These are phyloP conservation scores for Schizaphis graminum DNA, from an alignment of 2,888 invertebrate species.

Conservation along the genomic window DNA sequence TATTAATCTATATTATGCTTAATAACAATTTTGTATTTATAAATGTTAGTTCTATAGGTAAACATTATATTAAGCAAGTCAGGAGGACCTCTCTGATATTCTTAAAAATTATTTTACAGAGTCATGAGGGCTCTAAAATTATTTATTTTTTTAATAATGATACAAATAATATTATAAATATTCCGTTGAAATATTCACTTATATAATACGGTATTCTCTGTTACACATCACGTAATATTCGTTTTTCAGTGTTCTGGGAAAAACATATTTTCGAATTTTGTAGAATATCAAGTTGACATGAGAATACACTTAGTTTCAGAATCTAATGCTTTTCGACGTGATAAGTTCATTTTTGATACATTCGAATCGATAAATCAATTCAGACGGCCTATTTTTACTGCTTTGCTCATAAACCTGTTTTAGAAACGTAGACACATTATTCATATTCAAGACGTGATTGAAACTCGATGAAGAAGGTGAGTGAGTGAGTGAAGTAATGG, in stretches of 20 bases:
- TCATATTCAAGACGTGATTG: not conserved
- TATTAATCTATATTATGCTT: too few species aligned
- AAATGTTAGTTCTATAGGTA: not conserved
- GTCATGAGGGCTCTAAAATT: not conserved
- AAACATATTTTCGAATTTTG: not conserved
- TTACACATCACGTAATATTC: too few species aligned
- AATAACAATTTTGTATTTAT: too few species aligned
- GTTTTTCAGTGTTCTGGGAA: too few species aligned
- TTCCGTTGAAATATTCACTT: not conserved
- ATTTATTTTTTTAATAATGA: not conserved
- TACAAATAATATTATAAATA: not conserved
- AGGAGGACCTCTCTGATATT: too few species aligned
- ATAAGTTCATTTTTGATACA: too few species aligned
- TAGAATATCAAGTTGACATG: not conserved
- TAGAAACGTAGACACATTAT: not conserved
- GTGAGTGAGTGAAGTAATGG: too few species aligned
- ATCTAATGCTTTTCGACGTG: too few species aligned
- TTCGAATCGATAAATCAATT: not conserved
- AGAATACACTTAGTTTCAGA: not conserved
- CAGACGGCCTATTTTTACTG: not conserved
- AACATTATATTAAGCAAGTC: not conserved
- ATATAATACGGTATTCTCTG: not conserved
- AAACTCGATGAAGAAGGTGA: not conserved
- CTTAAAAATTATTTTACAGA: not conserved
- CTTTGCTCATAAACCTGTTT: not conserved